These are phyloP conservation scores for Colistium nudipinnis DNA, from an alignment of 2,113 vertebrate genomes.

Conservation along the genomic window DNA sequence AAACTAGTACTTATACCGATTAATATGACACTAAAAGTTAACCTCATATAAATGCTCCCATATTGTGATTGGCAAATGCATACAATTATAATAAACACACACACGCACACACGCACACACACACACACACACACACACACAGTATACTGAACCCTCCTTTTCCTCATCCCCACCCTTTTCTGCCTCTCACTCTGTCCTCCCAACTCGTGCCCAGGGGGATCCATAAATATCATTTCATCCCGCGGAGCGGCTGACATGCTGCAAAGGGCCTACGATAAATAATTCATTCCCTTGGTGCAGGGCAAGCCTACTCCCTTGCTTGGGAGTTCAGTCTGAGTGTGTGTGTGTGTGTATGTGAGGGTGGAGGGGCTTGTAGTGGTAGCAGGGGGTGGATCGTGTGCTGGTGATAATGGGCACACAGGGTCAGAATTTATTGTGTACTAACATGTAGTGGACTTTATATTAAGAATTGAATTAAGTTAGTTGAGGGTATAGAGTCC, in stretches of 20 bases:
- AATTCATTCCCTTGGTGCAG: slow-evolving; percentile 78
- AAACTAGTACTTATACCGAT: too few relatives aligned
- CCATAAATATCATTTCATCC: slow-evolving; percentile 87
- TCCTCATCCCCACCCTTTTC: slow-evolving; percentile 47
- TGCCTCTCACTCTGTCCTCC: slow-evolving; percentile 57
- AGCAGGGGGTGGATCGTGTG: neutral
- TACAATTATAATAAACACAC: too few relatives aligned
- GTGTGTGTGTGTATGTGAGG: slow-evolving; percentile 46
- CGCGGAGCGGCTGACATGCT: slow-evolving; percentile 79
- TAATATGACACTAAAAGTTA: too few relatives aligned
- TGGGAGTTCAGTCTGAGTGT: slow-evolving; percentile 75
- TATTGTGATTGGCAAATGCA: too few relatives aligned
- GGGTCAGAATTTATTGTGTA: slow-evolving; percentile 31
- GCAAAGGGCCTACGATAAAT: slow-evolving; percentile 82
- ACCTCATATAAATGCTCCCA: too few relatives aligned
- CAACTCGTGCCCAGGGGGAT: slow-evolving; percentile 80
- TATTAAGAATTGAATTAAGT: slow-evolving; percentile 19
- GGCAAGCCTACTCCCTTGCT: slow-evolving; percentile 73
- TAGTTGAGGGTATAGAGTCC: neutral
- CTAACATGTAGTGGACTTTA: slow-evolving; percentile 13
- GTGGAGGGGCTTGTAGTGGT: slow-evolving; percentile 39
- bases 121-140: slow-evolving; percentile 2
- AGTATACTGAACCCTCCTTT: slow-evolving; percentile 19
- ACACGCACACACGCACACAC: neutral
- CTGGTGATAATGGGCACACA: slow-evolving; percentile 34